Base-by-base conservation (phyloP, 2,888 invertebrate genomes). In the Lithophane ornitopus region DNA sequence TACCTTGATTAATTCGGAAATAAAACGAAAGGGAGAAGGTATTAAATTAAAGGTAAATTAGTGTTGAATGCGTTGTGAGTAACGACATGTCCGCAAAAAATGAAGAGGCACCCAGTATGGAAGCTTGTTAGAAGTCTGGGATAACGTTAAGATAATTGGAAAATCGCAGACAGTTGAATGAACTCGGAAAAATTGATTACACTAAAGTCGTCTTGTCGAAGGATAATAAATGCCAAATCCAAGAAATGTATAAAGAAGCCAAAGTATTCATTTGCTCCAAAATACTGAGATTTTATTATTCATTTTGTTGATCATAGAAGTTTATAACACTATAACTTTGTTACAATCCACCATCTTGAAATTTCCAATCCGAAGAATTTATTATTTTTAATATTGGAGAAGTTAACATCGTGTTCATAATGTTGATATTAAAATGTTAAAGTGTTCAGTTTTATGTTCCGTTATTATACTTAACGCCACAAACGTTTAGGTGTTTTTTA, bases 361-460 rank as follows among this genome's bases (percentile, higher is more conserved):
- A 81, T 70, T 63, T 78, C 28, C 66, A 81, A 83, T 67, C 22
- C 44, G 44, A 44, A 63, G 9, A 84, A 84, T 80, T 76, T 80
- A 82, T 82, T 85, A 68, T 75, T 82, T 84, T 85, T 80, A 80
- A 82, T 82, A 85, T 76, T 70, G 74, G n/a, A 72, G 19, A 70
- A 69, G 70, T 72, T 74, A 73, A 74, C 72, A 58, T 68, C 56
- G 58, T 69, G 49, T 84, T 49, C 56, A 54, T 73, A 74, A 76
- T 74, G 77, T 83, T 68, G 62, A 65, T 62, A 71, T 73, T 74
- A 65, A 84, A 78, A 74, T 70, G 52, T 41, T 74, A 61, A 78
- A 72, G 44, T 74, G 56, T 78, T 83, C 59, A 83, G 74, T 80
- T 74, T 83, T 81, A 83, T 76, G 80, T 76, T 61, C 59, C 41